phyloP scores from a whole-genome alignment of 2,113 vertebrate genomes.

The Oryzias celebensis region DNA sequence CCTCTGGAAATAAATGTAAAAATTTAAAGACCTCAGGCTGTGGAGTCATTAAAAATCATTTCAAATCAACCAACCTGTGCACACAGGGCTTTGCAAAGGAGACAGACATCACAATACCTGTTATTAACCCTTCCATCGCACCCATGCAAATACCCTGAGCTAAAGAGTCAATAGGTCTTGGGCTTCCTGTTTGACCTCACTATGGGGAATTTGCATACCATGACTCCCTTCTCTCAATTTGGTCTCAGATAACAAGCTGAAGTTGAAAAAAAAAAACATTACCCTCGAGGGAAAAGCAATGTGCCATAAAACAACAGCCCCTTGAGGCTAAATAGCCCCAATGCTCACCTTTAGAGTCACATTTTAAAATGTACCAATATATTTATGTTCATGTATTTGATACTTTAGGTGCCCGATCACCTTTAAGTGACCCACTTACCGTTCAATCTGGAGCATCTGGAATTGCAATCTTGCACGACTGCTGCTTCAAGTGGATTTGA shows the following conservation, averaged over 20 bases:
- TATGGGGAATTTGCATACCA: conserved; percentile 66
- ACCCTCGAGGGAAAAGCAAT: conserved; percentile 57
- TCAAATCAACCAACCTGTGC: conserved; percentile 73
- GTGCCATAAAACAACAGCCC: neutral
- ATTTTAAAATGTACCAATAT: neutral
- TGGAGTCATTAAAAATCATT: conserved; percentile 54
- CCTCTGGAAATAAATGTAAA: conserved; percentile 35
- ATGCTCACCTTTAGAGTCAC: no score
- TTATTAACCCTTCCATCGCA: conserved; percentile 68
- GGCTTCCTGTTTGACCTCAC: conserved; percentile 52
- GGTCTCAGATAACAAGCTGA: conserved; percentile 67
- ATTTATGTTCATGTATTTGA: neutral
- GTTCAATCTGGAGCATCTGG: neutral
- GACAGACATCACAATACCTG: conserved; percentile 57
- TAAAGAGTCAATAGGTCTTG: conserved; percentile 53
- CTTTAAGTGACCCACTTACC: neutral
- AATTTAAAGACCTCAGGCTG: conserved; percentile 43
- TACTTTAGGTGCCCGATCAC: neutral
- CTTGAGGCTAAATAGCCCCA: conserved; percentile 3
- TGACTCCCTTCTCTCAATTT: conserved; percentile 61
- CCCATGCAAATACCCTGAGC: conserved; percentile 70
- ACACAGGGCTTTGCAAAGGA: conserved; percentile 73
- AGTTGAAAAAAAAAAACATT: conserved; percentile 44
- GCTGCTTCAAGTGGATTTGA: conserved; percentile 20
- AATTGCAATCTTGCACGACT: conserved; percentile 9